Evolutionary conservation across 2,797 vertebrate genomes (phyloP).

Genomic region (Brachyalestes nurse): DNA sequence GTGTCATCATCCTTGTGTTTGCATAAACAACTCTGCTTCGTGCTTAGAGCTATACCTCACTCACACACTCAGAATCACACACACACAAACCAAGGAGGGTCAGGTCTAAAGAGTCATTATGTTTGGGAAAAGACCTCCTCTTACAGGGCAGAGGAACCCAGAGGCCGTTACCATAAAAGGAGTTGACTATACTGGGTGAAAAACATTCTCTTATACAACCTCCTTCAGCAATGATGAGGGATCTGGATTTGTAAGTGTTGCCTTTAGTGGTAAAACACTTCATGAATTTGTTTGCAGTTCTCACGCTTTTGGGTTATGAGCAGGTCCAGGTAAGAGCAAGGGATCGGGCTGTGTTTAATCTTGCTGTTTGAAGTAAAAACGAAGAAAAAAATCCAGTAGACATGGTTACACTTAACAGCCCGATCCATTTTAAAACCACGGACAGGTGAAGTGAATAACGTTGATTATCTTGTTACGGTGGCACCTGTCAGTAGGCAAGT

Average conservation of each 20-base stretch:
- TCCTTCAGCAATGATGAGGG: conserved; percentile 32
- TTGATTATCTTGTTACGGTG: too few species aligned
- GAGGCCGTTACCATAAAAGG: conserved; percentile 78
- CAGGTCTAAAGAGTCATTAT: conserved; percentile 59
- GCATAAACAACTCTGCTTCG: background rate
- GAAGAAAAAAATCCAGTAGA: background rate
- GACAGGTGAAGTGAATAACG: background rate
- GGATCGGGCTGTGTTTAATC: background rate
- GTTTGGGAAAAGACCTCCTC: conserved; percentile 65
- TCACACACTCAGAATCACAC: conserved; percentile 20
- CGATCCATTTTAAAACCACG: background rate
- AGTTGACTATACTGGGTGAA: conserved; percentile 59
- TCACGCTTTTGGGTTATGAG: conserved; percentile 27
- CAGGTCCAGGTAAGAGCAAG: background rate
- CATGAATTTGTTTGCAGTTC: conserved; percentile 8
- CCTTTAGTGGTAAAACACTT: conserved; percentile 41
- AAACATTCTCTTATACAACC: conserved; percentile 37
- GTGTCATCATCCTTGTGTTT: background rate
- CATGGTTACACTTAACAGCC: too few species aligned
- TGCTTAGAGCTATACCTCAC: background rate
- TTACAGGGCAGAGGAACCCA: conserved; percentile 70
- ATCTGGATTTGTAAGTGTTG: conserved; percentile 30
- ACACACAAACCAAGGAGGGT: conserved; percentile 31
- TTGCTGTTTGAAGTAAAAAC: background rate
- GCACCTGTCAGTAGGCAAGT: too few species aligned